phyloP scores from a whole-genome alignment of 2,797 vertebrate species.

The Notolabrus celidotus region DNA sequence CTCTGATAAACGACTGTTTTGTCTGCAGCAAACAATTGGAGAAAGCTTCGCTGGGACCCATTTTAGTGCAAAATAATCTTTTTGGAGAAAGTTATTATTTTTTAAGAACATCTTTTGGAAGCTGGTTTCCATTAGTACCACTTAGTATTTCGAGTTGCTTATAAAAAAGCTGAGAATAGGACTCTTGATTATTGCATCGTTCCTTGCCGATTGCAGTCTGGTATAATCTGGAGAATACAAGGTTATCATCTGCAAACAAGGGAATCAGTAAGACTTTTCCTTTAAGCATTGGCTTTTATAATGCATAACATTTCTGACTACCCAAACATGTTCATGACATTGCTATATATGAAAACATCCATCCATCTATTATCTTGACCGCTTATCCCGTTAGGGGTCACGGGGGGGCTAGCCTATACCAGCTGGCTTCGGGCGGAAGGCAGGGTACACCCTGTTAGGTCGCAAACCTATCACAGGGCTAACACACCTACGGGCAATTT shows the following conservation, averaged over 20 bases:
- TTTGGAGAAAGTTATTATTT: conserved; percentile 52
- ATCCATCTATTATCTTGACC: too few relatives aligned
- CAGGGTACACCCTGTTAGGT: too few relatives aligned
- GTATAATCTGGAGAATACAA: not conserved
- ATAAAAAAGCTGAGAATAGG: conserved; percentile 23
- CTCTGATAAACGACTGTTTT: conserved; percentile 74
- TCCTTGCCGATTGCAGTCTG: not conserved
- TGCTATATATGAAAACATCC: too few relatives aligned
- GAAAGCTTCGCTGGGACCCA: conserved; percentile 50
- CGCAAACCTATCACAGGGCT: too few relatives aligned
- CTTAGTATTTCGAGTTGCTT: not conserved
- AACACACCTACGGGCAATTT: too few relatives aligned
- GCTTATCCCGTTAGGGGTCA: too few relatives aligned
- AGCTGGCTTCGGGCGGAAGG: too few relatives aligned
- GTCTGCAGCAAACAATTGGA: conserved; percentile 70
- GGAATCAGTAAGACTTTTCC: not conserved
- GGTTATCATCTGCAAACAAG: not conserved
- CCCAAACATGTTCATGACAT: too few relatives aligned
- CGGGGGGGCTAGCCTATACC: too few relatives aligned
- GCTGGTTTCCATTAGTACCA: conserved; percentile 35
- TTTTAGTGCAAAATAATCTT: conserved; percentile 54
- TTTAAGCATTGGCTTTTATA: not conserved
- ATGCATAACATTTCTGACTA: too few relatives aligned
- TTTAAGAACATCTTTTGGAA: conserved; percentile 39
- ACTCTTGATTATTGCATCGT: not conserved